Evolutionary conservation across 2,113 vertebrate genomes (phyloP), one percentile per base, ranked within the genome.

Genomic region (Chionodraco myersi): DNA sequence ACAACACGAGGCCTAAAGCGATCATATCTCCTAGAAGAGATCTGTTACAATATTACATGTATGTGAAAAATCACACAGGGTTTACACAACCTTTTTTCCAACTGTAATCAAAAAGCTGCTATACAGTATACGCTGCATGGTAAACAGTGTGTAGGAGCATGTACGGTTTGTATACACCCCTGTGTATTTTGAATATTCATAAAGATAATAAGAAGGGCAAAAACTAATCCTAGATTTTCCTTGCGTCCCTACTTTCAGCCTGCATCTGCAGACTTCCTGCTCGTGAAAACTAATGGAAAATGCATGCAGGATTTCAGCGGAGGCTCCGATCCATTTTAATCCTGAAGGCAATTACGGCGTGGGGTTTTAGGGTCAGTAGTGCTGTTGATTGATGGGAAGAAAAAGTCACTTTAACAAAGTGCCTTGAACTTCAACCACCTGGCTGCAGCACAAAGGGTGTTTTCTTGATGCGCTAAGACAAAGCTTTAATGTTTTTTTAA

Each of bases 271-370:
- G 76, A 91, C 86, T 84, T 92, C 86, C 84, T 86, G 76, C 69
- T 88, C 34, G 68, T 77, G 59, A 84, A 85, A 77, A 78, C 83
- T 93, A 92, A 94, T 93, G 89, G 89, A 89, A 89, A 94, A 94
- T 92, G 88, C 92, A 88, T 87, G 71, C 79, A 48, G 91, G 91
- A 90, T 89, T 90, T 90, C 80, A 81, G 80, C 67, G 16, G 82
- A 91, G 86, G 57, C 88, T 86, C 83, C 89, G 86, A 94, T 94
- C 92, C 91, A 92, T 95, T 95, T 94, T 94, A 95, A 92, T 94
- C 93, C 92, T 89, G 87, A 88, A 91, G 92, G 94, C 91, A 94
- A 95, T 95, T 95, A 95, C 89, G 72, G 87, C 74, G 66, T 74
- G 77, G 92, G 93, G 92, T 94, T 93, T 94, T 92, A 91, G 92